Conservation (phyloP, 1,140 invertebrate genomes). For the Drosophila willistoni region DNA sequence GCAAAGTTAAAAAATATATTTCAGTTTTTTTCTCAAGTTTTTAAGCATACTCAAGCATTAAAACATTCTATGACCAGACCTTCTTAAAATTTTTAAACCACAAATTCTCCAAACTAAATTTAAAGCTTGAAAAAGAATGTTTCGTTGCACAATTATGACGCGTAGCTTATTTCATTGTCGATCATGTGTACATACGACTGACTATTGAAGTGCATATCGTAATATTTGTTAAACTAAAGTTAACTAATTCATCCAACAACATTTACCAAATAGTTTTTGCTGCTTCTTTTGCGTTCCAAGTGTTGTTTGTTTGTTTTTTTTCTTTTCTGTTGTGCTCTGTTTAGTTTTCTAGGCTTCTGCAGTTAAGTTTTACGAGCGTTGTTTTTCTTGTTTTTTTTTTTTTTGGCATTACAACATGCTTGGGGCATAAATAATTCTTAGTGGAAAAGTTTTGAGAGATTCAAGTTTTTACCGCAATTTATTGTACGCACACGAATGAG, state of each 20-base stretch:
- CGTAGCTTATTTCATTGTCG: neutral
- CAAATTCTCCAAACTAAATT: too few species aligned
- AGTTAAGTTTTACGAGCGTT: conserved; percentile 8
- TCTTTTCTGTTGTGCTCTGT: conserved; percentile 75
- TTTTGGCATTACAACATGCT: conserved; percentile 67
- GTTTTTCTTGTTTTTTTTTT: too few species aligned
- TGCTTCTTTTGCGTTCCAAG: conserved; percentile 25
- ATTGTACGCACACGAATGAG: conserved; percentile 42
- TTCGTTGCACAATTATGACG: neutral
- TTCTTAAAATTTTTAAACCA: too few species aligned
- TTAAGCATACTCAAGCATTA: too few species aligned
- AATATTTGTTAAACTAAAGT: conserved; percentile 4
- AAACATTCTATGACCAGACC: too few species aligned
- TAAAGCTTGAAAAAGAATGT: too few species aligned
- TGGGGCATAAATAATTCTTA: conserved; percentile 68
- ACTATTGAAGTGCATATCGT: conserved; percentile 19
- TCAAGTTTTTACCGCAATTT: conserved; percentile 49
- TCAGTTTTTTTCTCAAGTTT: too few species aligned
- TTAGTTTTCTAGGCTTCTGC: conserved; percentile 70
- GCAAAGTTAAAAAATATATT: too few species aligned
- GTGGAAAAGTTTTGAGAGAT: conserved; percentile 61
- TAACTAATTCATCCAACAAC: conserved; percentile 1
- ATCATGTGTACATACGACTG: conserved; percentile 2
- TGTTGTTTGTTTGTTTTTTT: conserved; percentile 8
- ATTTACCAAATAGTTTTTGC: conserved; percentile 18